Percentiles rank a stretch among this genome's conserved stretches.
Conservation (phyloP, 2,113 vertebrate species). For the Sylvia atricapilla region DNA sequence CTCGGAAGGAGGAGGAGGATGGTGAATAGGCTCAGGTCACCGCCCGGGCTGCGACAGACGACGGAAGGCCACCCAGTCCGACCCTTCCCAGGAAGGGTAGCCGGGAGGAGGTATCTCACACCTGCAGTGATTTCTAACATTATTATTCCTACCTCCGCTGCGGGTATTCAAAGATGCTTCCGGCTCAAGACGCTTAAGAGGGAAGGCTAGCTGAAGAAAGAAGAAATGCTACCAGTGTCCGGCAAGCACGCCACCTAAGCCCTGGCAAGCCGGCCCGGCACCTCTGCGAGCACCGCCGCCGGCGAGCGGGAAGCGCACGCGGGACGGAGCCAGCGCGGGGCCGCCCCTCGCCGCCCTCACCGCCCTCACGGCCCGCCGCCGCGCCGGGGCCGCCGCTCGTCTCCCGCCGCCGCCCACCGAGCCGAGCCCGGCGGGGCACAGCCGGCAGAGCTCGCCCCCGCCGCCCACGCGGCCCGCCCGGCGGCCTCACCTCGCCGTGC, state of each 20-base stretch:
- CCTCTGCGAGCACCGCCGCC: fast-evolving
- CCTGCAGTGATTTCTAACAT: too few relatives aligned
- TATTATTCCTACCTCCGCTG: not conserved
- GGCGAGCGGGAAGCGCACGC: fast-evolving
- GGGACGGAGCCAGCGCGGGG: not conserved
- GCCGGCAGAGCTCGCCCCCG: not conserved
- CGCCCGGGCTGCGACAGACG: too few relatives aligned
- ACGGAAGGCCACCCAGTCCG: fast-evolving
- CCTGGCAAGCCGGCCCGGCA: fast-evolving
- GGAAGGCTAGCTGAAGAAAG: not conserved
- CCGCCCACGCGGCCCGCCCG: too few relatives aligned
- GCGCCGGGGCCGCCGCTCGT: not conserved
- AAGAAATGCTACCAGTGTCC: fast-evolving
- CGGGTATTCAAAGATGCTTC: fast-evolving
- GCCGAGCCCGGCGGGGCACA: not conserved
- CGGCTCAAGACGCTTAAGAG: not conserved
- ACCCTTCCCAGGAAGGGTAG: too few relatives aligned
- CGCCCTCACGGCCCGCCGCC: too few relatives aligned
- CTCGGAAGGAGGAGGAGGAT: fast-evolving
- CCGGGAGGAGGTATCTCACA: not conserved
- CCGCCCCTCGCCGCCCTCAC: not conserved
- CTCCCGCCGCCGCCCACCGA: not conserved
- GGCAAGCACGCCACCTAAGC: fast-evolving
- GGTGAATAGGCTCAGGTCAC: not conserved
- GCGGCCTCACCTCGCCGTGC: not conserved